Conservation (phyloP, 2,888 invertebrate genomes). For the Ophioninae sp. region DNA sequence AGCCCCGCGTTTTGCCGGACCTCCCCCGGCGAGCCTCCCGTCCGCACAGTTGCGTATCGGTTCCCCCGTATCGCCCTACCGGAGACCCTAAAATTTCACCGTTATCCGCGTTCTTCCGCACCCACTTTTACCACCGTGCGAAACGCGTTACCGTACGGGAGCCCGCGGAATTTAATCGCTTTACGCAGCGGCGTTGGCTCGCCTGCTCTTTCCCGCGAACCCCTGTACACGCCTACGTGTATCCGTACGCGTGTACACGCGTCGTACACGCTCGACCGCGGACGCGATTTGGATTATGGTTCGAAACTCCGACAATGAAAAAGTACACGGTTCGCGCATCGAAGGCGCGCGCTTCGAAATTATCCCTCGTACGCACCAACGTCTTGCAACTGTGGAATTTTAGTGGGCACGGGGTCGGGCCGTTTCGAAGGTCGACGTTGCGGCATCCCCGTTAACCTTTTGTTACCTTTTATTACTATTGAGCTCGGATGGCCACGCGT, state of each 20-base stretch:
- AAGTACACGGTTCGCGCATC: constrained; percentile 2
- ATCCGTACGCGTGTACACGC: not conserved
- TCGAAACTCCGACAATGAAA: constrained; percentile 28
- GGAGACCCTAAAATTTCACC: constrained; percentile 51
- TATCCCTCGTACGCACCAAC: not conserved
- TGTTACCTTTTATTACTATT: not conserved
- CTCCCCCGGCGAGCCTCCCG: not conserved
- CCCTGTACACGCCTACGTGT: no score
- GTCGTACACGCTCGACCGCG: constrained; percentile 2
- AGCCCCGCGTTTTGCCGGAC: constrained; percentile 7
- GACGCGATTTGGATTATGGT: constrained; percentile 14
- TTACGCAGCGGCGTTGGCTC: constrained; percentile 60
- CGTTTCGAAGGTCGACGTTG: not conserved
- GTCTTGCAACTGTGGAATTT: not conserved
- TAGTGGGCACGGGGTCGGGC: not conserved
- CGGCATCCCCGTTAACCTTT: not conserved
- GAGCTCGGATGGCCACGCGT: not conserved
- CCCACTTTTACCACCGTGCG: constrained; percentile 43
- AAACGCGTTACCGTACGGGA: constrained; percentile 42
- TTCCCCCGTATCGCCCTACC: constrained; percentile 14
- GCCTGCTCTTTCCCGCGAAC: constrained; percentile 16
- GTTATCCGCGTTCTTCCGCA: constrained; percentile 50
- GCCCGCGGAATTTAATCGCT: constrained; percentile 74
- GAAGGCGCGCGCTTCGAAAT: not conserved
- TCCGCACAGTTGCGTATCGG: constrained; percentile 3